phyloP scores from a whole-genome alignment of 2,888 invertebrate species.

The Anthrax anthrax region DNA sequence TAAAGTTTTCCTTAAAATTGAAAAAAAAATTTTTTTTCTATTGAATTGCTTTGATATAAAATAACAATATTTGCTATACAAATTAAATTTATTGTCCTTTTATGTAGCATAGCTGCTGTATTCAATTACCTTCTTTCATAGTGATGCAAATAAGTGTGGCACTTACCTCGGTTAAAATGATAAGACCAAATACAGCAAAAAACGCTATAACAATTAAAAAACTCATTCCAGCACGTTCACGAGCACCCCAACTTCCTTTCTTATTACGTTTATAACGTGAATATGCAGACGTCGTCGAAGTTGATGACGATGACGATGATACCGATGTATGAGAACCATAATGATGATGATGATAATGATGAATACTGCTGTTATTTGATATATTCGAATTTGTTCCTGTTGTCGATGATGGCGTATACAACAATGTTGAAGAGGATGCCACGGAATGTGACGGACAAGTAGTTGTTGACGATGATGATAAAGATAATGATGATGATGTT shows the following conservation, averaged over 20 bases:
- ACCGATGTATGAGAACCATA: constrained; percentile 4
- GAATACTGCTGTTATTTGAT: not conserved
- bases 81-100: no score
- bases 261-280: constrained; percentile 26
- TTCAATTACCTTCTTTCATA: no score
- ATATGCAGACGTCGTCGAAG: constrained; percentile 9
- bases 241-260: constrained; percentile 32
- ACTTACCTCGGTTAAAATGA: constrained; percentile 67
- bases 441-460: constrained; percentile 1
- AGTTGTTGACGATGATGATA: not conserved
- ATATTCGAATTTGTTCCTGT: not conserved
- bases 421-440: not conserved
- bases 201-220: constrained; percentile 84
- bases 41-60: no score
- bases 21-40: no score
- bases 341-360: not conserved
- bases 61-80: no score
- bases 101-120: no score
- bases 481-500: not conserved
- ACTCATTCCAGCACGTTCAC: constrained; percentile 74
- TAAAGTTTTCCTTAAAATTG: no score
- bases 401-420: constrained; percentile 4
- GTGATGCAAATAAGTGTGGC: no score
- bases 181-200: constrained; percentile 76
- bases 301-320: constrained; percentile 12